Conservation (phyloP, 2,888 invertebrate species). For the Zelleria hepariella region DNA sequence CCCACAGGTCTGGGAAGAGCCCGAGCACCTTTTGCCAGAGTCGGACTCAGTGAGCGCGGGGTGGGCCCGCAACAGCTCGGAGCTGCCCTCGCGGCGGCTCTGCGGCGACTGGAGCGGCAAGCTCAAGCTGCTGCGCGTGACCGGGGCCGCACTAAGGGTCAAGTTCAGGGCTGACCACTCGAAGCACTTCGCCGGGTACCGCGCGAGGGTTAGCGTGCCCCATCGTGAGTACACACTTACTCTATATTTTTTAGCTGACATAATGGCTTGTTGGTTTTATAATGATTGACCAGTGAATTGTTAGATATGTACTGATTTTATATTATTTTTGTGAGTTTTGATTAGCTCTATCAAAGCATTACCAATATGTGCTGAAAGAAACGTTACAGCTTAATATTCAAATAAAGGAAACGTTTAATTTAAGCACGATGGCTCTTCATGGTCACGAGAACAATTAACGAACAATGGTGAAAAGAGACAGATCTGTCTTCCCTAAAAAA, state of each 20-base stretch:
- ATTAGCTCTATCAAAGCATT: no score
- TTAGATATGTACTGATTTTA: not conserved
- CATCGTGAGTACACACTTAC: conserved; percentile 73
- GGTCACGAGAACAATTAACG: no score
- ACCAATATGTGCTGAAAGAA: no score
- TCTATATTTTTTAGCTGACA: not conserved
- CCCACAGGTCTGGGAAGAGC: conserved; percentile 54
- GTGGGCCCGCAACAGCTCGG: conserved; percentile 41
- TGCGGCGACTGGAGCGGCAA: conserved; percentile 88
- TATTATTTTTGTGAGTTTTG: no score
- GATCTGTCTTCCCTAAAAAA: no score
- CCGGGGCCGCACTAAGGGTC: conserved; percentile 73
- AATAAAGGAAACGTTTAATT: no score
- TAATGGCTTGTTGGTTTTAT: not conserved
- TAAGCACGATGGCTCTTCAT: no score
- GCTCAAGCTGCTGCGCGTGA: conserved; percentile 78
- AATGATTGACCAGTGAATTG: no score
- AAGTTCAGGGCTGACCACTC: conserved; percentile 84
- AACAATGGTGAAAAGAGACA: no score
- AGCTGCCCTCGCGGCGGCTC: conserved; percentile 54
- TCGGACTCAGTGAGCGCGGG: conserved; percentile 55
- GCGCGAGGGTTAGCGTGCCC: conserved; percentile 79
- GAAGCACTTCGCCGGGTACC: conserved; percentile 81
- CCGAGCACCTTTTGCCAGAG: conserved; percentile 43
- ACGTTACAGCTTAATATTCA: no score